Conservation (phyloP, 2,888 invertebrate species). For the Megastigmus dorsalis region DNA sequence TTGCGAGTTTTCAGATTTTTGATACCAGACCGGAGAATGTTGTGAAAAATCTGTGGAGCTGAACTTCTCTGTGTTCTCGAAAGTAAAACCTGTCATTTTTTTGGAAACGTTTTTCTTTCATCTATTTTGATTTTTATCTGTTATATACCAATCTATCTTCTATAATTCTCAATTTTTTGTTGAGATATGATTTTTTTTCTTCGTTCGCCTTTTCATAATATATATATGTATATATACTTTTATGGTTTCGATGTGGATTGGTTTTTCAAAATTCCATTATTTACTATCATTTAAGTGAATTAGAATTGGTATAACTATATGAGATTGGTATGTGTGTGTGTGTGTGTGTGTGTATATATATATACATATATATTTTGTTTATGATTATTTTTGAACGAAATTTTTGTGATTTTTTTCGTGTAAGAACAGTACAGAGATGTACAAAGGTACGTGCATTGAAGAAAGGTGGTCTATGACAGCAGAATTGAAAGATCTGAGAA, state of each 20-base stretch:
- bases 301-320: constrained; percentile 28
- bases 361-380: too few relatives aligned
- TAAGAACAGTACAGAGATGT: constrained; percentile 45
- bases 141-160: too few relatives aligned
- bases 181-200: too few relatives aligned
- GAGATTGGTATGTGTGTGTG: constrained; percentile 18
- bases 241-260: constrained; percentile 8
- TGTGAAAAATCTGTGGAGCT: constrained; percentile 54
- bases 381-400: constrained; percentile 30
- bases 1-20: constrained; percentile 56
- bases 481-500: constrained; percentile 53
- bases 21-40: constrained; percentile 53
- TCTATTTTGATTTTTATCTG: not conserved
- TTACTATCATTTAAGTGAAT: constrained; percentile 22
- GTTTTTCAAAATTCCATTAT: constrained; percentile 40
- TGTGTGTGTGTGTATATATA: too few relatives aligned
- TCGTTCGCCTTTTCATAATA: constrained; percentile 9
- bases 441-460: constrained; percentile 44
- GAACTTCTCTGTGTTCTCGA: constrained; percentile 50
- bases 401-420: constrained; percentile 39
- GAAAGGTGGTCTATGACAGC: constrained; percentile 43
- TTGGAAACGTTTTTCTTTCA: constrained; percentile 11
- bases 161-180: too few relatives aligned
- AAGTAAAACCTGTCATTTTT: constrained; percentile 22
- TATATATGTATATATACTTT: constrained; percentile 16